Evolutionary conservation across 2,797 vertebrate genomes (phyloP), one percentile per base, ranked within the genome.

Genomic region (Coregonus ussuriensis): DNA sequence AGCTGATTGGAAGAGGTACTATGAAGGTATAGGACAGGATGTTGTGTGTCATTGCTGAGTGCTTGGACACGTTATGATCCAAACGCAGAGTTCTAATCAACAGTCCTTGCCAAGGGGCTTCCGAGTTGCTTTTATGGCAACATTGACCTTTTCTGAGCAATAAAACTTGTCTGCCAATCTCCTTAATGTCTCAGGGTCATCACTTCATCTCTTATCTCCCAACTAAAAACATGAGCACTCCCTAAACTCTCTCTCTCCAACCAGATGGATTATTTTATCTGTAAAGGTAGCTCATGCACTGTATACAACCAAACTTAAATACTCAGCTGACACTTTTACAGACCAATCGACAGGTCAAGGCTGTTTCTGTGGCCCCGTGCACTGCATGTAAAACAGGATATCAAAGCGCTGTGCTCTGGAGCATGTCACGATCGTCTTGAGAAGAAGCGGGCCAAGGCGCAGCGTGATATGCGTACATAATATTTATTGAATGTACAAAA

Each of bases 181-280:
- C 81, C 25, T 76, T 72, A 81, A 86, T 77, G 81, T 82, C 18
- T 80, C 33, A 74, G 85, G 84, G 87, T 90, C 90, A 90, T 88
- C 74, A 33, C 84, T 83, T 89, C 88, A 89, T 90, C 88, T 85
- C 80, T 90, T 90, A 93, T 88, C 83, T 88, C 83, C 86, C 73
- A 56, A 72, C 85, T 85, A 81, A 88, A 83, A 89, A 83, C 82
- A 77, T 85, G 81, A 77, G 83, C 86, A 76, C 79, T 85, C 87
- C 88, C 90, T 88, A 83, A 85, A 86, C 81, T 80, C 86, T 84
- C 85, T 87, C 88, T 89, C 86, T 88, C 84, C 71, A n/a, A 72
- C 87, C 82, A 91, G 90, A 91, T 87, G 81, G 85, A 90, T 85
- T 80, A 80, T 82, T 92, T 90, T 89, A 92, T 92, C 91, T 86